Evolutionary conservation across 1,140 invertebrate genomes (phyloP), one percentile per base, ranked within the genome.

Genomic region (Magallana angulata): DNA sequence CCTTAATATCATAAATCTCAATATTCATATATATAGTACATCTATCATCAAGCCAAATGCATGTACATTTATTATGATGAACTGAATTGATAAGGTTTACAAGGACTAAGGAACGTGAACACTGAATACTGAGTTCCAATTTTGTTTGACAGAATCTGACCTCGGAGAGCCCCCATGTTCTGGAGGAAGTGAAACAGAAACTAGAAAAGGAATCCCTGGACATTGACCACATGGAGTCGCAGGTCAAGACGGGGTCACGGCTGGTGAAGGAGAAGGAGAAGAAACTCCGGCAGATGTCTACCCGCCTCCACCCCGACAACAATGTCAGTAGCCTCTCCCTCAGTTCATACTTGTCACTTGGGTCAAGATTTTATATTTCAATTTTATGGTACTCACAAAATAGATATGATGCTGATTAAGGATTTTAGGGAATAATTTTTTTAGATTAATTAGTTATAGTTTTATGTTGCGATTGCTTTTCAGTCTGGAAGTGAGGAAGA

Each of bases 231-330:
- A 91, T 94, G 82, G 89, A 90, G 57, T 82, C 88, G 60, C 93
- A 94, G 84, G 91, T 94, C 91, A 91, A 92, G 24, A 90, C 92
- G 14, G 94, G 93, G 0, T 90, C 89, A 2, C 88, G 88, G 18
- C 90, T 94, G 8, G 60, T 94, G 5, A 89, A 91, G 85, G 92
- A 94, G 90, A 94, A 94, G 84, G 93, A 94, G 85, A 85, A 89
- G 59, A 92, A 92, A 62, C 86, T 94, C 9, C 88, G 90, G 14
- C 91, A 93, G 81, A 89, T 94, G 36, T 88, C 90, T 11, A 87
- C 57, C 8, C 87, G 86, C 18, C 85, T 90, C 30, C 76, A 88
- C 18, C 84, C 82, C 58, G 89, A 91, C 36, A 48, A 48, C 36
- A 48, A 48, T 86, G 91, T 91, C 76, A 87, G 91, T 87, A 7